Evolutionary conservation across 1,140 invertebrate species (phyloP).

Genomic region (Eupristina koningsbergeri): DNA sequence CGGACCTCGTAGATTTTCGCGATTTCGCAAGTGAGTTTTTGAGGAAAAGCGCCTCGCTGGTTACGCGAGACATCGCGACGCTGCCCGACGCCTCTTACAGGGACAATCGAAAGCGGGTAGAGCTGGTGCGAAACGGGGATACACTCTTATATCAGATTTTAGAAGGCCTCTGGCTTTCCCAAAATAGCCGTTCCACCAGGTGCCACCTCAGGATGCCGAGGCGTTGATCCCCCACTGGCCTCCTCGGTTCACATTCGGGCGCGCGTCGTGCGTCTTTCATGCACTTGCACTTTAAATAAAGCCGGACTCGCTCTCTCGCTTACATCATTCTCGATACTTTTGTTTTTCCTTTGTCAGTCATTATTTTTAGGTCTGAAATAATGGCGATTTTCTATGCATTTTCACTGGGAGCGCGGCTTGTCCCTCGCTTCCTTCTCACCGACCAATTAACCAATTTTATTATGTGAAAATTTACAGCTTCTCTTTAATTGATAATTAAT

Average conservation of each 20-base stretch:
- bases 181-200: slow-evolving; percentile 48
- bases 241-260: slow-evolving; percentile 23
- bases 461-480: too few relatives aligned
- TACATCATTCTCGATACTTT: slow-evolving; percentile 34
- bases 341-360: slow-evolving; percentile 5
- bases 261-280: slow-evolving; percentile 34
- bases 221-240: slow-evolving; percentile 7
- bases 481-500: too few relatives aligned
- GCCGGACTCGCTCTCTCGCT: neutral
- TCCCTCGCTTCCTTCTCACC: neutral
- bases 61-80: slow-evolving; percentile 45
- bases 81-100: neutral
- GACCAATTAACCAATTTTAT: too few relatives aligned
- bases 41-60: neutral
- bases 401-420: neutral
- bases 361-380: slow-evolving; percentile 40
- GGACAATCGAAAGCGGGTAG: slow-evolving; percentile 21
- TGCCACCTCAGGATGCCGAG: neutral
- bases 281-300: slow-evolving; percentile 47
- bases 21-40: neutral
- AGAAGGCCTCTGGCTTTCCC: slow-evolving; percentile 35
- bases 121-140: slow-evolving; percentile 33
- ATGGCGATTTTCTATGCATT: neutral
- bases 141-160: slow-evolving; percentile 36
- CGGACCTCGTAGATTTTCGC: neutral